These are phyloP conservation scores for Gasterosteus nipponicus DNA, from an alignment of 2,113 vertebrate species.

Conservation along the genomic window DNA sequence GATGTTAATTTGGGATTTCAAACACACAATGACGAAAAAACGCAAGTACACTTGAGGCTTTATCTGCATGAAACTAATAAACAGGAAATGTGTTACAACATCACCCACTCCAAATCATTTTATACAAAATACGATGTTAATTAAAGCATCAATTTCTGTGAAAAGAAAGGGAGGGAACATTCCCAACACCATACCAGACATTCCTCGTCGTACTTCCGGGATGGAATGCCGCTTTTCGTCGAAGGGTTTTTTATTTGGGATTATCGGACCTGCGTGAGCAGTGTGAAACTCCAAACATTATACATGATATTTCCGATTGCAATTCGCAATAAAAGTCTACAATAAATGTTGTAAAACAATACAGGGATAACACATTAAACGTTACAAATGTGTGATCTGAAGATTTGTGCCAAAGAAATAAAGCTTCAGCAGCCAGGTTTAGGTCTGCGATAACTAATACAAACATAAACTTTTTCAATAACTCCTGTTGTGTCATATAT, in stretches of 20 bases:
- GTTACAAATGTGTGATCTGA: background rate
- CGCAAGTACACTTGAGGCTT: background rate
- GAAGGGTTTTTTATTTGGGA: background rate
- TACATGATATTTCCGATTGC: background rate
- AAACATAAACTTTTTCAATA: background rate
- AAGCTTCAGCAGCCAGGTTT: background rate
- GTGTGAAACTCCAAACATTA: background rate
- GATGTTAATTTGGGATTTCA: background rate
- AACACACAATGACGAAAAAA: no score
- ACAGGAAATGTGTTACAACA: background rate
- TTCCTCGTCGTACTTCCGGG: background rate
- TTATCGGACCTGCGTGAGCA: background rate
- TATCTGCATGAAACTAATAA: constrained; percentile 25
- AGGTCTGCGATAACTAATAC: background rate
- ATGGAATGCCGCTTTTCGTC: constrained; percentile 1
- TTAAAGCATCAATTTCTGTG: background rate
- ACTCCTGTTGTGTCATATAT: background rate
- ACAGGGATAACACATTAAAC: no score
- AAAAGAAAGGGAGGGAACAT: background rate
- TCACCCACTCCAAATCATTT: background rate
- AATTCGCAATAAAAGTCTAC: constrained; percentile 40
- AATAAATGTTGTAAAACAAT: background rate
- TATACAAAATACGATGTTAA: background rate
- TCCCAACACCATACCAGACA: background rate
- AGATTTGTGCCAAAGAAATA: background rate